A percentile compares a stretch with the other conserved stretches of the same genome.
These are phyloP conservation scores for Labeo catla DNA, from an alignment of 2,113 vertebrate genomes.

Conservation along the genomic window DNA sequence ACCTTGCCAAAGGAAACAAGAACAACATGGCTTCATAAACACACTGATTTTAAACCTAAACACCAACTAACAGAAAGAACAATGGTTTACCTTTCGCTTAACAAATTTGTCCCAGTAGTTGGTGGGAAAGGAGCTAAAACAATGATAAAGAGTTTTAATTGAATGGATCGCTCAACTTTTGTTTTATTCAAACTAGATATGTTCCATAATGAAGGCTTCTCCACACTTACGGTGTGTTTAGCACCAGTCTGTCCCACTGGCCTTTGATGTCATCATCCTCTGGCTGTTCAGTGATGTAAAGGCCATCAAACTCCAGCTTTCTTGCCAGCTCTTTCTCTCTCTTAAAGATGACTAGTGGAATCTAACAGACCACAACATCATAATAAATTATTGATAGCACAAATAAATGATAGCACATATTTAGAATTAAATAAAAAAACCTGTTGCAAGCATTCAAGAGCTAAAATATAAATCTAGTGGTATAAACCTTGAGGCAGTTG, in stretches of 20 bases:
- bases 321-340: conserved; percentile 92
- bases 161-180: neutral
- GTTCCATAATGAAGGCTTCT: neutral
- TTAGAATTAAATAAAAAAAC: neutral
- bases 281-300: conserved; percentile 91
- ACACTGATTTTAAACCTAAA: neutral
- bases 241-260: conserved; percentile 91
- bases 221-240: conserved; percentile 86
- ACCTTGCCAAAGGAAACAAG: conserved; percentile 72
- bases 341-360: conserved; percentile 92
- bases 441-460: neutral
- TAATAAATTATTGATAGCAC: neutral
- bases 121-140: conserved; percentile 86
- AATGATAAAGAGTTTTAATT: conserved; percentile 16
- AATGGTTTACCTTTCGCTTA: conserved; percentile 85
- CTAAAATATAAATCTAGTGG: neutral
- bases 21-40: neutral
- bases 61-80: neutral
- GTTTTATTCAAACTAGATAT: neutral
- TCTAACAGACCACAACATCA: conserved; percentile 66
- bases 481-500: conserved; percentile 88
- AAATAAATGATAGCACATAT: conserved; percentile 31
- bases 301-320: conserved; percentile 91
- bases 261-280: conserved; percentile 93
- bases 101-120: conserved; percentile 98